These are phyloP conservation scores for Habropoda laboriosa DNA, from an alignment of 1,140 invertebrate species.

Conservation along the genomic window DNA sequence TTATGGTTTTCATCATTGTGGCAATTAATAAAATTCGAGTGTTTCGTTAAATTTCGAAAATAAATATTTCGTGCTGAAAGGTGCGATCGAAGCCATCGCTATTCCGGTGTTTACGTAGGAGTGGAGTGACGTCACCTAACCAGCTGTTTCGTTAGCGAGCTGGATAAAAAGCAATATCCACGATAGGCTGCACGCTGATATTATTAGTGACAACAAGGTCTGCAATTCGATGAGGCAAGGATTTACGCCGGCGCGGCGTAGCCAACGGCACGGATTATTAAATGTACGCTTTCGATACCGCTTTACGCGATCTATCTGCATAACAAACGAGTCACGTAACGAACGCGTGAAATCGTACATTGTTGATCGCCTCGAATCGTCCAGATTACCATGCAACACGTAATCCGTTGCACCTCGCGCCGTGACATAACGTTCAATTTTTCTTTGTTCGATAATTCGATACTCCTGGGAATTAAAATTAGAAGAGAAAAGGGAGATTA, in stretches of 20 bases:
- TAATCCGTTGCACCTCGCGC: not conserved
- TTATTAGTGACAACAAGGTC: conserved; percentile 60
- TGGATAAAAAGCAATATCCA: conserved; percentile 55
- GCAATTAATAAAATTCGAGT: no score
- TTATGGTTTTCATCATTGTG: no score
- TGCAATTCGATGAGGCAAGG: conserved; percentile 37
- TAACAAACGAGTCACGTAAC: conserved; percentile 32
- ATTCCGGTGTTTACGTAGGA: conserved; percentile 50
- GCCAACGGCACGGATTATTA: conserved; percentile 33
- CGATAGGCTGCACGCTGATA: conserved; percentile 53
- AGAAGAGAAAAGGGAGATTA: no score
- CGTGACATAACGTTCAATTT: no score
- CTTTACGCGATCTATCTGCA: conserved; percentile 39
- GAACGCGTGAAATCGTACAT: not conserved
- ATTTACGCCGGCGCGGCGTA: conserved; percentile 11
- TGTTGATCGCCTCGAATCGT: not conserved
- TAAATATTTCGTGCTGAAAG: not conserved
- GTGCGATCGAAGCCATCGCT: conserved; percentile 45
- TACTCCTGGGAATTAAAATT: no score
- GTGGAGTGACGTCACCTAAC: conserved; percentile 63
- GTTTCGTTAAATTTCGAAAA: no score
- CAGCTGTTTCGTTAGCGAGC: conserved; percentile 61
- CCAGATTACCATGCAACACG: not conserved
- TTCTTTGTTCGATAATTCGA: no score
- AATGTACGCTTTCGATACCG: conserved; percentile 41